Evolutionary conservation across 2,888 invertebrate genomes (phyloP).

Genomic region (Trichopoda pennipes): DNA sequence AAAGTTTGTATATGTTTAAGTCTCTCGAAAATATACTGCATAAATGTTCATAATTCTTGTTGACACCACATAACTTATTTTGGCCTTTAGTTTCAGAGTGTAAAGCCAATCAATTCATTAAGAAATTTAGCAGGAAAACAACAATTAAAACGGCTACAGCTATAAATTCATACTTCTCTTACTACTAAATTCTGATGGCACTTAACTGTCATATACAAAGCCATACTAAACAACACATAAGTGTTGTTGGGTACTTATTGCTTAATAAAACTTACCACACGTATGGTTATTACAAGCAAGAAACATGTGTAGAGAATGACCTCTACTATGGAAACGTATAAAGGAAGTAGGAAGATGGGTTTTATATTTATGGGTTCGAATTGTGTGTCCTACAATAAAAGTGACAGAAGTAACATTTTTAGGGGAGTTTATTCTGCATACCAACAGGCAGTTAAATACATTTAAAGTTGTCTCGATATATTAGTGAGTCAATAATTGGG

Average conservation of each 20-base stretch:
- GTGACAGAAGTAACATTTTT: too few relatives aligned
- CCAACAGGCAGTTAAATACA: too few relatives aligned
- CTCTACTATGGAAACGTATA: too few relatives aligned
- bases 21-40: slow-evolving; percentile 28
- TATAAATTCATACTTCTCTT: background rate
- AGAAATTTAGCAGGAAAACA: slow-evolving; percentile 39
- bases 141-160: slow-evolving; percentile 3
- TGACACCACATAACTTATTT: slow-evolving; percentile 70
- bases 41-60: slow-evolving; percentile 70
- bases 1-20: background rate
- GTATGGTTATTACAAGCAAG: too few relatives aligned
- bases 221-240: slow-evolving; percentile 6
- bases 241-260: background rate
- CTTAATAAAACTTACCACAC: background rate
- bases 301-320: too few relatives aligned
- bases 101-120: slow-evolving; percentile 70
- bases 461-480: too few relatives aligned
- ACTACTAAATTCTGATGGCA: slow-evolving; percentile 21
- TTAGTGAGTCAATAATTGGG: too few relatives aligned
- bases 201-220: slow-evolving; percentile 39
- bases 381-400: too few relatives aligned
- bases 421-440: too few relatives aligned
- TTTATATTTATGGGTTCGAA: too few relatives aligned
- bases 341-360: too few relatives aligned
- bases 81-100: slow-evolving; percentile 67